A percentile compares a stretch with the other conserved stretches of the same genome.
Conservation (phyloP, 2,888 invertebrate genomes). For the Empis livida region DNA sequence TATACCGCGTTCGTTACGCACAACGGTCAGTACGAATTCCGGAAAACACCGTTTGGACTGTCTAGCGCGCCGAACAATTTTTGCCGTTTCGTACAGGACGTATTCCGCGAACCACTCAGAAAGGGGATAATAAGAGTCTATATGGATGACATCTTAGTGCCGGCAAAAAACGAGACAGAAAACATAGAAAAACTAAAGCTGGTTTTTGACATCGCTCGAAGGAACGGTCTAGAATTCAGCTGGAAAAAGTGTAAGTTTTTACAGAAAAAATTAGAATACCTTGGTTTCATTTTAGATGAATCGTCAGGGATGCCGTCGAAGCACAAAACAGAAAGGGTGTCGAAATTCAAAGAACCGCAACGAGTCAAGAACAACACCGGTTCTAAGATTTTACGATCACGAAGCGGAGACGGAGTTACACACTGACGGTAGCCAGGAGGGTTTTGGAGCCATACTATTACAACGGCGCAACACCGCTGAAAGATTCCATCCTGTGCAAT, state of each 20-base stretch:
- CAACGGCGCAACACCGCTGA: too few relatives aligned
- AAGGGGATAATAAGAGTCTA: constrained; percentile 8
- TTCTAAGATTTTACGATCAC: too few relatives aligned
- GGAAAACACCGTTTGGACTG: constrained; percentile 27
- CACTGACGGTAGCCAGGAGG: too few relatives aligned
- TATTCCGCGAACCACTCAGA: neutral
- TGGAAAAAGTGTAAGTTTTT: constrained; percentile 13
- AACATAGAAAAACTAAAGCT: constrained; percentile 7
- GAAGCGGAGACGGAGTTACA: too few relatives aligned
- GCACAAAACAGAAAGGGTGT: constrained; percentile 16
- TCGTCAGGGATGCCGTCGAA: constrained; percentile 13
- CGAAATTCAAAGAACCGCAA: constrained; percentile 14
- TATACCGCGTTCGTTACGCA: constrained; percentile 8
- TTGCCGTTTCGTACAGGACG: constrained; percentile 10
- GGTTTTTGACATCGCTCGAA: constrained; percentile 5
- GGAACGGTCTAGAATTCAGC: constrained; percentile 11
- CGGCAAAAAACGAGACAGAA: constrained; percentile 10
- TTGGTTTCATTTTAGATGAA: constrained; percentile 12
- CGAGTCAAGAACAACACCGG: too few relatives aligned
- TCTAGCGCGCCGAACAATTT: constrained; percentile 20
- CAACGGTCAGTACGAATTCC: constrained; percentile 21
- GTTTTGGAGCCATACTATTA: too few relatives aligned
- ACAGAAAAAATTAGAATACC: constrained; percentile 11
- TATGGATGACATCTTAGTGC: constrained; percentile 21
- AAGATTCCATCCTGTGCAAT: too few relatives aligned